Base-by-base conservation (phyloP, 2,113 vertebrate species). In the Eurypyga helias region DNA sequence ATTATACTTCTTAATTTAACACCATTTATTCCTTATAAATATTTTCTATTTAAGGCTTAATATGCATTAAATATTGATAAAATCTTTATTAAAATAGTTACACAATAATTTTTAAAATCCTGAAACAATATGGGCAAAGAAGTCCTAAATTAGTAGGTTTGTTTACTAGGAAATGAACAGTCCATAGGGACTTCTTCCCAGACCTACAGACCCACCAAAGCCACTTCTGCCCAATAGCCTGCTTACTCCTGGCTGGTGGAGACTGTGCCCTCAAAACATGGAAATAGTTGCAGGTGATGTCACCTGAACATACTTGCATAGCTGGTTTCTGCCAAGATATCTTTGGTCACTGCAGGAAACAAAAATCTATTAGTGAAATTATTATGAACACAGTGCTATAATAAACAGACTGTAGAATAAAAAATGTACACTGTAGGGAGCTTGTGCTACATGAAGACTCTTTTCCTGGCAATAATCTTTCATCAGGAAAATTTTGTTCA, bases 1-100 rank as follows among this genome's bases (percentile, higher is more conserved):
- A 94, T 90, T 71, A 36, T 48, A 17, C 1, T 9, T 86, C 79
- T 93, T 81, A 92, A 94, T 94, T 95, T 94, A 94, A 75, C 28
- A 33, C 33, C 67, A 89, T 92, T 95, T 93, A 55, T 79, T 89
- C 80, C 48, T 90, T 93, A 92, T 71, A 96, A 97, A 95, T 95
- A 92, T 97, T 97, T 96, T 96, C 87, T 93, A 94, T 94, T 87
- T 97, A 89, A 97, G 72, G 19, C 28, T 51, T 92, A 94, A 94
- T 77, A 60, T 9, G 15, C 65, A 87, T 94, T 83, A 90, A 96
- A 71, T 79, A 95, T 97, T 92, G 48, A 96, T 86, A 36, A 90
- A 84, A 43, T 57, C 92, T 76, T 95, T 93, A 94, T 91, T 97
- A 96, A 94, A 92, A 43, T 64, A 55, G 25, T 83, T 80, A 33